A percentile compares a stretch with the other conserved stretches of the same genome.
These are phyloP conservation scores for Chrysomela aeneicollis DNA, from an alignment of 2,888 invertebrate genomes.

Conservation along the genomic window DNA sequence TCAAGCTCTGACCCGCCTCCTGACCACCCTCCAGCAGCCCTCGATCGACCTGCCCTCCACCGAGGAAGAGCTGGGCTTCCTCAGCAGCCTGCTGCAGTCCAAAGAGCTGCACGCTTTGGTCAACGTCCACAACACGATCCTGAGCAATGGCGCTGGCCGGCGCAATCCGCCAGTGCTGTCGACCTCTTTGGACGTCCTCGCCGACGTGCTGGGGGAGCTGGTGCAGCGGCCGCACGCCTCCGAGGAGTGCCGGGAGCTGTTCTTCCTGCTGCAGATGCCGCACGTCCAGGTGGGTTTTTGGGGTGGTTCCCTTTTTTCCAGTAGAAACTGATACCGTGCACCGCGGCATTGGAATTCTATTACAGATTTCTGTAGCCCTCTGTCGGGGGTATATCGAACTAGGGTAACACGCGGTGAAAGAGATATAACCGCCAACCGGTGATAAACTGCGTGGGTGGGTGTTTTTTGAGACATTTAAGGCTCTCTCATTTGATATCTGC, in stretches of 20 bases:
- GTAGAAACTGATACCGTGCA: no score
- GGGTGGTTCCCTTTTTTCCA: no score
- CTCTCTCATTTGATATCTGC: no score
- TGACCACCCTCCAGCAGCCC: slow-evolving; percentile 84
- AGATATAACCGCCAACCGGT: no score
- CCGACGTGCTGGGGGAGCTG: slow-evolving; percentile 84
- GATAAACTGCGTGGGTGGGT: no score
- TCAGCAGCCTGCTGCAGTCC: slow-evolving; percentile 83
- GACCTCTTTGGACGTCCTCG: slow-evolving; percentile 79
- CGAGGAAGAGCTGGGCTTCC: slow-evolving; percentile 87
- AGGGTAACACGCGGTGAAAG: no score
- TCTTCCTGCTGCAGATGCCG: slow-evolving; percentile 82
- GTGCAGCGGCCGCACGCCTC: slow-evolving; percentile 71
- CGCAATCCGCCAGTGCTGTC: slow-evolving; percentile 85
- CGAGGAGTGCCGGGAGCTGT: slow-evolving; percentile 82
- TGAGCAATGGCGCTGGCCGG: slow-evolving; percentile 84
- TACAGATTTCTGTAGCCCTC: no score
- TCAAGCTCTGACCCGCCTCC: slow-evolving; percentile 80
- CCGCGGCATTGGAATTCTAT: no score
- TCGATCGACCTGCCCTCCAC: slow-evolving; percentile 73
- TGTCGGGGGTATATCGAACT: no score
- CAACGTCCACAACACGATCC: slow-evolving; percentile 89
- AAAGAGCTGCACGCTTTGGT: slow-evolving; percentile 89
- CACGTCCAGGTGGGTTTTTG: slow-evolving; percentile 77
- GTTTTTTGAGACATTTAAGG: no score